phyloP scores from a whole-genome alignment of 2,113 vertebrate species.

The Indicator maculatus region DNA sequence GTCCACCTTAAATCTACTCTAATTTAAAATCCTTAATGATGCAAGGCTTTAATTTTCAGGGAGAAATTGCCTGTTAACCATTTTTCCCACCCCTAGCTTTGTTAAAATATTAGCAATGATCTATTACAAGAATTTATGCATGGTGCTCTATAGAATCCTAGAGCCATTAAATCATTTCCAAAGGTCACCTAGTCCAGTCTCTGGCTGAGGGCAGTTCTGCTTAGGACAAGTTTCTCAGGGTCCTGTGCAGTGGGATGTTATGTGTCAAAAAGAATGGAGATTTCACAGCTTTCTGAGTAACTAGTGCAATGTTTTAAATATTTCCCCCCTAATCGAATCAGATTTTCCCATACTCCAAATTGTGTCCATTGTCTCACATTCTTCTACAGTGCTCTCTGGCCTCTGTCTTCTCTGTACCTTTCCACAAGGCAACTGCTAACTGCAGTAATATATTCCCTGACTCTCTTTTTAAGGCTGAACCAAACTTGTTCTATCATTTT shows the following conservation, averaged over 20 bases:
- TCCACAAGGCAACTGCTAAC: not conserved
- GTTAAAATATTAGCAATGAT: not conserved
- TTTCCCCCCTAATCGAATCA: not conserved
- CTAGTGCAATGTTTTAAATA: not conserved
- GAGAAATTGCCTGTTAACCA: not conserved
- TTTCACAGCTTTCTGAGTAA: not conserved
- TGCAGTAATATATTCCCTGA: not conserved
- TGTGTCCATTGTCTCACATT: not conserved
- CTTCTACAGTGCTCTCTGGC: not conserved
- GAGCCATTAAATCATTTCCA: not conserved
- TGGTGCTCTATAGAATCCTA: not conserved
- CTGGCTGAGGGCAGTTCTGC: not conserved
- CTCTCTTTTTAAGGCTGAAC: not conserved
- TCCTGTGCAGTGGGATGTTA: not conserved
- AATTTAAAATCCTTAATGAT: not conserved
- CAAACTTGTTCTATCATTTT: not conserved
- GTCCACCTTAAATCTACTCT: no score
- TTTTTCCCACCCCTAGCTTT: not conserved
- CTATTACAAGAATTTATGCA: not conserved
- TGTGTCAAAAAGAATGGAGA: not conserved
- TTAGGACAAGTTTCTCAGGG: not conserved
- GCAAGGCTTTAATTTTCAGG: not conserved
- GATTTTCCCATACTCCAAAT: not conserved
- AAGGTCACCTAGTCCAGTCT: not conserved
- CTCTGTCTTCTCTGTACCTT: not conserved